Percentiles rank a stretch among this genome's conserved stretches.
These are phyloP conservation scores for Maniola jurtina DNA, from an alignment of 1,140 invertebrate species.

Conservation along the genomic window DNA sequence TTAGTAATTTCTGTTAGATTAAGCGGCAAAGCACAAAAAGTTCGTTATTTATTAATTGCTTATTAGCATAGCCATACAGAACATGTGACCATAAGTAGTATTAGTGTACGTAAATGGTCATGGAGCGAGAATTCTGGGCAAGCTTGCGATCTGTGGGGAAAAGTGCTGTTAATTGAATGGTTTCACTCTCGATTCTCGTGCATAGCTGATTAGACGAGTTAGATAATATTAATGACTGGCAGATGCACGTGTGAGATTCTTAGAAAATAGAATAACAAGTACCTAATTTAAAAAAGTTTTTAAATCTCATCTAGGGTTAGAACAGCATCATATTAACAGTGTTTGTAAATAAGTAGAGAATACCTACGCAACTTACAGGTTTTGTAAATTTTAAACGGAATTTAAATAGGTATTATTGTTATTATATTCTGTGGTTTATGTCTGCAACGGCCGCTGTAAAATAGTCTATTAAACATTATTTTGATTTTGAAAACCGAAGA, in stretches of 20 bases:
- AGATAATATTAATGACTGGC: conserved; percentile 1
- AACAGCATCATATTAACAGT: too few relatives aligned
- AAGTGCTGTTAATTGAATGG: conserved; percentile 13
- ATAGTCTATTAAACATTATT: too few relatives aligned
- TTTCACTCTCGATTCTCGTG: conserved; percentile 21
- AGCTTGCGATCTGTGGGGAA: conserved; percentile 11
- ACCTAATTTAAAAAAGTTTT: too few relatives aligned
- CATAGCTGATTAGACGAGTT: conserved; percentile 10
- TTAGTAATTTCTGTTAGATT: not conserved
- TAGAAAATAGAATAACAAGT: not conserved
- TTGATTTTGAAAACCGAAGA: too few relatives aligned
- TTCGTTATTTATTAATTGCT: not conserved
- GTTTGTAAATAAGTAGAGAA: too few relatives aligned
- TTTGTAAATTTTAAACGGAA: too few relatives aligned
- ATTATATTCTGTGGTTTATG: too few relatives aligned
- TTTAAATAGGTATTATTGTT: too few relatives aligned
- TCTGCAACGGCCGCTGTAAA: too few relatives aligned
- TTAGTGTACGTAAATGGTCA: not conserved
- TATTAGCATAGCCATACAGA: not conserved
- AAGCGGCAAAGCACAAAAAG: not conserved
- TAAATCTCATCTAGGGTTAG: not conserved
- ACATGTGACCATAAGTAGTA: not conserved
- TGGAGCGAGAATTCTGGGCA: conserved; percentile 3
- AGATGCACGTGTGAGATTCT: not conserved
- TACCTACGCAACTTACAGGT: too few relatives aligned